Percentiles rank a stretch among this genome's conserved stretches.
Evolutionary conservation across 2,113 vertebrate species (phyloP).

Genomic region (Centrocercus urophasianus): DNA sequence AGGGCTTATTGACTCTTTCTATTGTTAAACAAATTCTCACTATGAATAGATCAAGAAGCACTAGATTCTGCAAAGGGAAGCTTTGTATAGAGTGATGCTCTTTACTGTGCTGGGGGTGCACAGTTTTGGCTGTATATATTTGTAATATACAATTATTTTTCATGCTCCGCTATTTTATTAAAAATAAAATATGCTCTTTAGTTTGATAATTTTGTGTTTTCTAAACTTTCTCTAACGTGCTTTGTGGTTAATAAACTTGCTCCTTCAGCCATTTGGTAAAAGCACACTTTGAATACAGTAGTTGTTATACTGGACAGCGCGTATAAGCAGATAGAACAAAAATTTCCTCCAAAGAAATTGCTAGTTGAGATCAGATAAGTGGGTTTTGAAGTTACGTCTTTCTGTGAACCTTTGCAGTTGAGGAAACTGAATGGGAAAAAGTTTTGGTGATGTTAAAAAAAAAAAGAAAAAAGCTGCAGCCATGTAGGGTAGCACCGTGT

Average conservation of each 20-base stretch:
- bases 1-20: slow-evolving; percentile 85
- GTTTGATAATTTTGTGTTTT: slow-evolving; percentile 79
- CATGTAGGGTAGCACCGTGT: background rate
- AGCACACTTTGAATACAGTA: background rate
- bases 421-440: background rate
- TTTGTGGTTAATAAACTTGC: slow-evolving; percentile 51
- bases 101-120: slow-evolving; percentile 64
- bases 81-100: slow-evolving; percentile 79
- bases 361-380: background rate
- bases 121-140: slow-evolving; percentile 82
- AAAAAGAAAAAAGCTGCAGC: background rate
- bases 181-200: slow-evolving; percentile 88
- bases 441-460: slow-evolving; percentile 4
- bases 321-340: background rate
- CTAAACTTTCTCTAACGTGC: slow-evolving; percentile 17
- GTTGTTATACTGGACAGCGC: background rate
- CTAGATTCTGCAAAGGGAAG: slow-evolving; percentile 81
- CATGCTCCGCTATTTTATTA: slow-evolving; percentile 90
- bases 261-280: background rate
- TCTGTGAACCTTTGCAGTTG: background rate
- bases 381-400: background rate
- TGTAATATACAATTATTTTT: slow-evolving; percentile 85
- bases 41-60: slow-evolving; percentile 88
- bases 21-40: slow-evolving; percentile 88
- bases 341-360: background rate